Base-by-base conservation (phyloP, 2,888 invertebrate species). In the Tipula vernalis region DNA sequence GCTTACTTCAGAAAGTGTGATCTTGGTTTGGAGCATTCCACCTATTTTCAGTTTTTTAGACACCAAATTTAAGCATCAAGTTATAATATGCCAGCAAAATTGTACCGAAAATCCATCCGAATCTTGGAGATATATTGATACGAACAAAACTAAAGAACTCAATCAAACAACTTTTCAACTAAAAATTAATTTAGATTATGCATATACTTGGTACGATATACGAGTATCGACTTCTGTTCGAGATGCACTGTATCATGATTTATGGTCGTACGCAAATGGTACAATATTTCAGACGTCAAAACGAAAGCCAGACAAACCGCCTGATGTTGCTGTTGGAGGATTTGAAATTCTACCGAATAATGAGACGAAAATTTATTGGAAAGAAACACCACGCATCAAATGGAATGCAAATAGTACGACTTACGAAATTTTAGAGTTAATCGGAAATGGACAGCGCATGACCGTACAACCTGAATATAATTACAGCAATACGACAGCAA, bases 381-480 rank as follows among this genome's bases (percentile, higher is more conserved):
- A 95, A 89, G 93, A 94, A 88, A 93, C 96, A 83, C 93, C 94
- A 12, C 92, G 93, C 84, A 93, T 93, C 89, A 92, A 94, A 88
- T 93, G 94, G 89, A 95, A 95, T 89, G 96, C 96, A 41, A 93
- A 93, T n/a, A 92, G 94, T 89, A 96, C 96, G 89, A 92, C 92
- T 2, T 96, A 96, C 89, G 92, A 57, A 41, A 44, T 87, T n/a
- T 0, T 36, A 5, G 42, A 84, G 15, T 15, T 84, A 5, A 2
- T 84, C 8, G 39, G 28, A 39, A 84, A 84, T 84, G 71, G 71
- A 71, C 0, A 10, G 3, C 8, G 8, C 8, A 0, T 28, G 12
- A 10, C 3, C 18, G 3, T 71, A 0, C 71, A 71, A 28, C 71
- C 71, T 71, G 84, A 84, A 12, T 36, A 36, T 13, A 28, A 36